Percentiles rank a stretch among this genome's conserved stretches.
phyloP scores from a whole-genome alignment of 1,140 invertebrate species.

The Doryteuthis pealeii region DNA sequence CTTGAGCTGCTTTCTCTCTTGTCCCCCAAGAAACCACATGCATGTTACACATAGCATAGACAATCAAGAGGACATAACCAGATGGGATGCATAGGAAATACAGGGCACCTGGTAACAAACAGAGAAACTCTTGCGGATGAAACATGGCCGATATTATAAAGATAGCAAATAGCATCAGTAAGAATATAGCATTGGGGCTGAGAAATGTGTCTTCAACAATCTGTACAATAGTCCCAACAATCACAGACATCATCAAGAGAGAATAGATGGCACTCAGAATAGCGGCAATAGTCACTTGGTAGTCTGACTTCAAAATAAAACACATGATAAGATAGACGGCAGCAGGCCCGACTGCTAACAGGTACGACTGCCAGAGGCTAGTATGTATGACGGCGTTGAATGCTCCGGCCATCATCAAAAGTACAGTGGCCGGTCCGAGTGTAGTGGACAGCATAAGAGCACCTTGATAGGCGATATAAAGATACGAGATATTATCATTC shows the following conservation, averaged over 20 bases:
- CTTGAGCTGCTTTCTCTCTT: slow-evolving; percentile 65
- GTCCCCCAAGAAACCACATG: slow-evolving; percentile 98
- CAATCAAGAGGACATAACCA: slow-evolving; percentile 95
- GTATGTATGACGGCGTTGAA: slow-evolving; percentile 61
- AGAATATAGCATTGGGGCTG: slow-evolving; percentile 91
- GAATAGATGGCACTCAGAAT: slow-evolving; percentile 93
- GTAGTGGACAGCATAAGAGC: slow-evolving; percentile 62
- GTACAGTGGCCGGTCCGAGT: slow-evolving; percentile 69
- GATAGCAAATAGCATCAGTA: slow-evolving; percentile 75
- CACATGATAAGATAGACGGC: slow-evolving; percentile 63
- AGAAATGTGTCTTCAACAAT: slow-evolving; percentile 49
- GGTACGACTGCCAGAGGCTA: slow-evolving; percentile 55
- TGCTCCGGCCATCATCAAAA: slow-evolving; percentile 69
- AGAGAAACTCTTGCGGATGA: slow-evolving; percentile 98
- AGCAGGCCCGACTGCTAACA: slow-evolving; percentile 62
- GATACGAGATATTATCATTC: slow-evolving; percentile 67
- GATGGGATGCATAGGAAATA: slow-evolving; percentile 97
- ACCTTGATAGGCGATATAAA: slow-evolving; percentile 63
- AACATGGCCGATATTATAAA: slow-evolving; percentile 95
- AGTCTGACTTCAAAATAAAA: slow-evolving; percentile 59
- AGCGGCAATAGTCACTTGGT: slow-evolving; percentile 78
- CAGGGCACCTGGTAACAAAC: slow-evolving; percentile 90
- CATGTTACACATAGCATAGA: slow-evolving; percentile 97
- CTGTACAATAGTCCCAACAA: slow-evolving; percentile 81
- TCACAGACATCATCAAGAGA: slow-evolving; percentile 98